phyloP scores from a whole-genome alignment of 1,140 invertebrate genomes.

The Aradophagus sp. region DNA sequence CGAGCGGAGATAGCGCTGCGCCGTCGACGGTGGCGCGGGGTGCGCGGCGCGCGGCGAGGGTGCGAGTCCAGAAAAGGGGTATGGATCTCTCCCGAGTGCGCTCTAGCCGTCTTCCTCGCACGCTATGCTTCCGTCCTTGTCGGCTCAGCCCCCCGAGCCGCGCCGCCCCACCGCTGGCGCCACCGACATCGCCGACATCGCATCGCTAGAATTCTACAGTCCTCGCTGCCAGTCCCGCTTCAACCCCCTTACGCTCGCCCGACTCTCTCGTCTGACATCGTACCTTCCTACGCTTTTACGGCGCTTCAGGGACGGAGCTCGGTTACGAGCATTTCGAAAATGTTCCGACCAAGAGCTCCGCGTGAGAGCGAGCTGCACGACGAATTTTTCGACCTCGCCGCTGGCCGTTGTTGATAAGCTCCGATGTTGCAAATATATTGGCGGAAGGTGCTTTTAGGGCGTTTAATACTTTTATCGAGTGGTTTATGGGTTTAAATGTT shows the following conservation, averaged over 20 bases:
- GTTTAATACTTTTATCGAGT: too few species aligned
- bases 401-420: too few species aligned
- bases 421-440: too few species aligned
- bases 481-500: too few species aligned
- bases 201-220: slow-evolving; percentile 60
- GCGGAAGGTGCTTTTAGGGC: too few species aligned
- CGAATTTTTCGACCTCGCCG: slow-evolving; percentile 18
- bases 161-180: slow-evolving; percentile 18
- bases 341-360: slow-evolving; percentile 26
- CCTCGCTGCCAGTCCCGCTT: slow-evolving; percentile 56
- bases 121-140: slow-evolving; percentile 35
- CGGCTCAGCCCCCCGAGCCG: slow-evolving; percentile 11
- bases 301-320: slow-evolving; percentile 57
- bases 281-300: slow-evolving; percentile 61
- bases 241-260: slow-evolving; percentile 57
- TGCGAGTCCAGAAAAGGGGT: slow-evolving; percentile 73
- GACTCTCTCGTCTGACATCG: slow-evolving; percentile 60
- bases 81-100: slow-evolving; percentile 70
- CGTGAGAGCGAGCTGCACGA: too few species aligned
- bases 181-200: slow-evolving; percentile 50
- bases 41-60: slow-evolving; percentile 61
- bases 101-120: slow-evolving; percentile 60
- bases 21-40: slow-evolving; percentile 8
- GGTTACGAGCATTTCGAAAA: slow-evolving; percentile 51
- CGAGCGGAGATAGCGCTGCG: too few species aligned